Base-by-base conservation (phyloP, 2,888 invertebrate genomes). In the Synergus gifuensis region DNA sequence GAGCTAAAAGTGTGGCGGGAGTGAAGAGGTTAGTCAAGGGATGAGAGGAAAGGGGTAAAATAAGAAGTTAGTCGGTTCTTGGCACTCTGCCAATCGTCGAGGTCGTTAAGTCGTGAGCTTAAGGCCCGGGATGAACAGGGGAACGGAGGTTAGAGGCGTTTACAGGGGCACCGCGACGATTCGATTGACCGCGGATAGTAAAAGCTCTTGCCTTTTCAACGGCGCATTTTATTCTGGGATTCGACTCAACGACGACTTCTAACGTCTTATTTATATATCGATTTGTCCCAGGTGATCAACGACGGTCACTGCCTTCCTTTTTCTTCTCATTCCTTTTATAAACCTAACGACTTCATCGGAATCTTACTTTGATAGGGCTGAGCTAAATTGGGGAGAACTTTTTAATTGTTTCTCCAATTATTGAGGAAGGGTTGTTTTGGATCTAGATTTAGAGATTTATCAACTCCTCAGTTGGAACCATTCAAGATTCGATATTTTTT, bases 51-150 rank as follows among this genome's bases (percentile, higher is more conserved):
- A 28, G 22, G 49, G 54, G 80, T 79, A 80, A 79, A 81, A 83
- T 73, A 58, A 81, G 81, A 81, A 82, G 81, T 82, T 81, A 62
- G 76, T 64, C 62, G 49, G 60, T 58, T 67, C 76, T 81, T 87
- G 87, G 88, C 85, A 44, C 69, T 54, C 16, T 63, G 86, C 88
- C 87, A 85, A 87, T 77, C 84, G 79, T 67, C 85, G 85, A 87
- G 86, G 86, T 88, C 85, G 86, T 86, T 85, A 86, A 85, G 86
- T 85, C 84, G 82, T 81, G 83, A 82, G 83, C 82, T 82, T 80
- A 58, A 80, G 81, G 81, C 77, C 82, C 82, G 81, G 81, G 81
- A 83, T 76, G 77, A 80, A 81, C 78, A 79, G 81, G 78, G 82
- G 84, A 82, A 76, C 82, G 82, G 81, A 83, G 82, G 82, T 81